phyloP scores from a whole-genome alignment of 2,113 vertebrate genomes.

The Amblyopsis rosae region DNA sequence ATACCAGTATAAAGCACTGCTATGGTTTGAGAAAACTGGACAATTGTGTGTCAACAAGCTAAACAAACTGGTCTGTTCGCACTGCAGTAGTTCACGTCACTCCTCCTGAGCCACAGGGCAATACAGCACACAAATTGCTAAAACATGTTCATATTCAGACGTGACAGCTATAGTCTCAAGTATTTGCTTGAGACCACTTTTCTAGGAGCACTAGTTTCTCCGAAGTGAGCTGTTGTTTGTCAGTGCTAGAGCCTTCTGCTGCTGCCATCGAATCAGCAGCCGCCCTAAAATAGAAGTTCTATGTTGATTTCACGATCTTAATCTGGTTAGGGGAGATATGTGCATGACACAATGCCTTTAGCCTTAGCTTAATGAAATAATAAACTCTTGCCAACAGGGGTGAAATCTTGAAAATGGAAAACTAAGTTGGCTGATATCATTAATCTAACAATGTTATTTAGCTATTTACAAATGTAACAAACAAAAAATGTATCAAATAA shows the following conservation, averaged over 20 bases:
- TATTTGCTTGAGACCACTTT: slow-evolving; percentile 21
- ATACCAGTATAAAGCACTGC: background rate
- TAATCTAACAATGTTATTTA: no score
- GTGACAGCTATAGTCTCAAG: slow-evolving; percentile 3
- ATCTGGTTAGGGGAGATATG: no score
- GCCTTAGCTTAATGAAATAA: no score
- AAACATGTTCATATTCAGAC: slow-evolving; percentile 24
- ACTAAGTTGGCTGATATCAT: no score
- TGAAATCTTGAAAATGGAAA: no score
- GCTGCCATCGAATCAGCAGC: slow-evolving; percentile 1
- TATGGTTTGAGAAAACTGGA: background rate
- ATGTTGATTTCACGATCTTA: background rate
- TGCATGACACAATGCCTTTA: no score
- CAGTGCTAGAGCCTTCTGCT: background rate
- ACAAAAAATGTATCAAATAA: no score
- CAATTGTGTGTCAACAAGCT: background rate
- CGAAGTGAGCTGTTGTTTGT: background rate
- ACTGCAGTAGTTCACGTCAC: background rate
- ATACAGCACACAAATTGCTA: background rate
- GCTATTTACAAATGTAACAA: no score
- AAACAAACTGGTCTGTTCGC: background rate
- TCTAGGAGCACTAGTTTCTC: background rate
- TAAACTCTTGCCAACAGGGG: no score
- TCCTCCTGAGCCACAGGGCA: slow-evolving; percentile 32
- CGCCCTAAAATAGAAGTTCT: background rate